Evolutionary conservation across 2,113 vertebrate species (phyloP).

Genomic region (Cryptotis parvus): DNA sequence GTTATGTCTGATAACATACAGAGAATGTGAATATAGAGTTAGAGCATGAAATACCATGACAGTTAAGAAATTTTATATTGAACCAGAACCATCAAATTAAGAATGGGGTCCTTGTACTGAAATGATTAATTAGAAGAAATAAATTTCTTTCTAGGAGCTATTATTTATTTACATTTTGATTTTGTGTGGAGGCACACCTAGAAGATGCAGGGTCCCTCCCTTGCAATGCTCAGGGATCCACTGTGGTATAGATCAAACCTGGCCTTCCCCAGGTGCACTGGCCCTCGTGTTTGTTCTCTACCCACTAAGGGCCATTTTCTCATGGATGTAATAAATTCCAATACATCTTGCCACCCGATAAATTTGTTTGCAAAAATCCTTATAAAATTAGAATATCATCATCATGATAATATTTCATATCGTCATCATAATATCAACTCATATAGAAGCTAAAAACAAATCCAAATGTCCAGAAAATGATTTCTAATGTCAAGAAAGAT

Average conservation of each 20-base stretch:
- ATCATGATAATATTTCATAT: too few relatives aligned
- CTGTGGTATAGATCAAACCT: too few relatives aligned
- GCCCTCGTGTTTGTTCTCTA: too few relatives aligned
- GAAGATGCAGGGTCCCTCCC: too few relatives aligned
- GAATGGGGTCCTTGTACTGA: background rate
- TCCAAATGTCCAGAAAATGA: background rate
- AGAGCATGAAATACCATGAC: background rate
- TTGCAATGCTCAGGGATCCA: too few relatives aligned
- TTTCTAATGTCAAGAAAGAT: background rate
- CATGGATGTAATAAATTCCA: slow-evolving; percentile 37
- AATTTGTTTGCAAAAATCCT: background rate
- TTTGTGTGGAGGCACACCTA: too few relatives aligned
- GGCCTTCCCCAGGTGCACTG: too few relatives aligned
- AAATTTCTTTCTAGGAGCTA: background rate
- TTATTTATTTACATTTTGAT: too few relatives aligned
- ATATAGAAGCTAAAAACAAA: background rate
- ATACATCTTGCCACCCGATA: slow-evolving; percentile 45
- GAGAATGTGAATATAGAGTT: background rate
- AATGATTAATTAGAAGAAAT: slow-evolving; percentile 21
- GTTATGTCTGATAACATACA: background rate
- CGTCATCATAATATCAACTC: background rate
- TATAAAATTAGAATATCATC: slow-evolving; percentile 39
- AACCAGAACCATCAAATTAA: background rate
- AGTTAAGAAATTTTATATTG: slow-evolving; percentile 15
- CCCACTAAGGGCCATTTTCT: background rate